Evolutionary conservation across 2,797 vertebrate species (phyloP), one percentile per base, ranked within the genome.

Genomic region (Enteromius unitaeniatus): DNA sequence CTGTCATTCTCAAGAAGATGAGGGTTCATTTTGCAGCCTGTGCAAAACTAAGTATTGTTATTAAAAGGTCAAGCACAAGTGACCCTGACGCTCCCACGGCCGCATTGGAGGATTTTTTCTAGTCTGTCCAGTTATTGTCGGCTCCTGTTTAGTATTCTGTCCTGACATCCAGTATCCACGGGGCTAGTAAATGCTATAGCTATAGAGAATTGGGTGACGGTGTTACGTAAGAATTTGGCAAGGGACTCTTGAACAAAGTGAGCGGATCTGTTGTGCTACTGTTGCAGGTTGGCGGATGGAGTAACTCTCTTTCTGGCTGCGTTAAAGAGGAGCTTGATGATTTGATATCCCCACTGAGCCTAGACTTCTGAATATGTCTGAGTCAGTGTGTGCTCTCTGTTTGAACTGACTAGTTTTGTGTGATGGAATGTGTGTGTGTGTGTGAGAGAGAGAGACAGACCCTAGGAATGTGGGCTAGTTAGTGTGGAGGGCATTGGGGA

Each of bases 191-290:
- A 78, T 55, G 47, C 77, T 73, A 17, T 42, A 78, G 28, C 64
- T 23, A 83, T 68, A 70, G 47, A 58, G 80, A 51, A 79, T 58
- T 53, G 77, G 58, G 55, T 62, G 42, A 86, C 75, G 13, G 34
- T 81, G 68, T 86, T 82, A 65, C 13, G 47, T 82, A 83, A 79
- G 75, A 55, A 64, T 79, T 82, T 83, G 85, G 80, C 84, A 81
- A 21, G 53, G 42, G 53, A 83, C 31, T 23, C 14, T 82, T 53
- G 68, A 75, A 79, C 68, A 73, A 65, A 53, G 68, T 79, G 83
- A 74, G 62, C n/a, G 34, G 40, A 62, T 73, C 62, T 55, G 34
- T 78, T 83, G 67, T 82, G 75, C 85, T 83, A 65, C 79, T 77
- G 67, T 78, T 78, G 53, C 77, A 82, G 79, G 40, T 68, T 82